phyloP scores from a whole-genome alignment of 2,113 vertebrate genomes.

The Leptocoma aspasia region DNA sequence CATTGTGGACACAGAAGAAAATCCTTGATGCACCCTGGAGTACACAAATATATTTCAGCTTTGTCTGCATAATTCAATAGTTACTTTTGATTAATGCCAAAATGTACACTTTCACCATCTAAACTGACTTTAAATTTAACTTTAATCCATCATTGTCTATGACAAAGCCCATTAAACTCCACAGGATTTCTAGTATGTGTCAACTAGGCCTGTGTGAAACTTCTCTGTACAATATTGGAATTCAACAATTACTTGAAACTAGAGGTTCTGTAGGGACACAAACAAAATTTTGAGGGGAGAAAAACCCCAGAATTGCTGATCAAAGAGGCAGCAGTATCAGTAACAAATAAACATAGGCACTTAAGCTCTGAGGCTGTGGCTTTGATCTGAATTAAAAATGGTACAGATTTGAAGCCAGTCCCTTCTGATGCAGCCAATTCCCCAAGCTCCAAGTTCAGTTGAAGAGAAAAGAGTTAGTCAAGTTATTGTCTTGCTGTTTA shows the following conservation, averaged over 20 bases:
- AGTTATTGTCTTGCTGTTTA: background rate
- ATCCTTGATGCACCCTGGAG: background rate
- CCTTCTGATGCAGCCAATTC: background rate
- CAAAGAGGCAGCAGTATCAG: background rate
- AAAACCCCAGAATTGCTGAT: background rate
- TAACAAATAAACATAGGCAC: background rate
- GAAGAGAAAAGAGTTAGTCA: background rate
- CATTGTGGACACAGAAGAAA: background rate
- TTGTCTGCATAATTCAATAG: background rate
- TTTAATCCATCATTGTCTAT: background rate
- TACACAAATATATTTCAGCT: background rate
- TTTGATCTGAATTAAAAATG: background rate
- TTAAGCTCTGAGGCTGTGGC: background rate
- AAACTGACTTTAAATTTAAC: background rate
- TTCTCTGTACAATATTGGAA: accelerated
- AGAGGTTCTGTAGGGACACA: background rate
- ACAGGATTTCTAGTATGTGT: background rate
- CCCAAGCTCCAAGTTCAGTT: background rate
- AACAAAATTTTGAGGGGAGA: background rate
- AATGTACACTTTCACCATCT: background rate
- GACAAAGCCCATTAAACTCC: background rate
- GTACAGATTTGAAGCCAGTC: background rate
- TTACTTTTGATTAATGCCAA: background rate
- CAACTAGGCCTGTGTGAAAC: background rate
- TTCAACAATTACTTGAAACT: background rate